These are phyloP conservation scores for Neolamprologus toae DNA, from an alignment of 2,113 vertebrate species.

Conservation along the genomic window DNA sequence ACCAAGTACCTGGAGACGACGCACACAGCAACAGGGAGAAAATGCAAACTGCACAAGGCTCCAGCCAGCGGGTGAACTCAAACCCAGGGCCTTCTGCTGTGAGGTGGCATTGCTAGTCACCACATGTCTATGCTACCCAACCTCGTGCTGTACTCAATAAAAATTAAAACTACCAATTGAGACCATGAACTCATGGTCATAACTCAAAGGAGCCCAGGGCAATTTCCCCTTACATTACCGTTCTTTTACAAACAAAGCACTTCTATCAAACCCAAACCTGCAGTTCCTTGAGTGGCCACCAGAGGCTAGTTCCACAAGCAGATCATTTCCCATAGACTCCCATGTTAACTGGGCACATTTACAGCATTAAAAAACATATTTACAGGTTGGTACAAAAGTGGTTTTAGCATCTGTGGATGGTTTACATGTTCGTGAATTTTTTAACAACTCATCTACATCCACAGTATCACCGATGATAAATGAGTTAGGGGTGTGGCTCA, in stretches of 20 bases:
- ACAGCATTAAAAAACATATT: background rate
- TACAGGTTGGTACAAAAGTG: background rate
- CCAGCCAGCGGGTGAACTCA: background rate
- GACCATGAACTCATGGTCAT: background rate
- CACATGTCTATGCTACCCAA: background rate
- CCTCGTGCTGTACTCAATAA: background rate
- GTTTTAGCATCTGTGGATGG: background rate
- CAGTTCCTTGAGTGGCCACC: background rate
- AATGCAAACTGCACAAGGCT: background rate
- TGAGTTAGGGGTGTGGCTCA: background rate
- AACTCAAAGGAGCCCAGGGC: background rate
- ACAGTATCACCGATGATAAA: background rate
- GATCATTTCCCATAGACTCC: background rate
- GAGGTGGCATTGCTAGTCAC: background rate
- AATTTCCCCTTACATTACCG: accelerated
- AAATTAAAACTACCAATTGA: accelerated
- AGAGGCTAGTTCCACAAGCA: background rate
- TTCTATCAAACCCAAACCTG: background rate
- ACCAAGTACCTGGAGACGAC: background rate
- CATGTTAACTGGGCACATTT: background rate
- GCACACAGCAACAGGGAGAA: background rate
- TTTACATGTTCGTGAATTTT: background rate
- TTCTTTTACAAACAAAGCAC: background rate
- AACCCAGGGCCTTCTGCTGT: background rate
- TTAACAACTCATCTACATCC: accelerated